These are phyloP conservation scores for Drusus annulatus DNA, from an alignment of 1,140 invertebrate species.

Conservation along the genomic window DNA sequence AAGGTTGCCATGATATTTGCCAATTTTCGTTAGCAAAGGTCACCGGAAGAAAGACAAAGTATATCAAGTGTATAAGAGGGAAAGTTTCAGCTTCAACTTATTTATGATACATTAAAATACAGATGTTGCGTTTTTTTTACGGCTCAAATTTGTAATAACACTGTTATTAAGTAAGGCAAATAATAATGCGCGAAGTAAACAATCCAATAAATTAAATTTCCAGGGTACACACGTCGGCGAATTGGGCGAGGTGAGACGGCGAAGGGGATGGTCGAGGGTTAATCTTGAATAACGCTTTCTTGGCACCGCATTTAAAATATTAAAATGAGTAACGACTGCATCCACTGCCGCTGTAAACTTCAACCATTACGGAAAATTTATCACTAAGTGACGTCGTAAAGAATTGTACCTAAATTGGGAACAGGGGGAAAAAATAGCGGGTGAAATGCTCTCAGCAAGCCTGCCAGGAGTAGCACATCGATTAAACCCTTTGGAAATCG, in stretches of 20 bases:
- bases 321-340: slow-evolving; percentile 47
- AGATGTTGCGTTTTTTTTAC: background rate
- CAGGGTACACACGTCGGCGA: background rate
- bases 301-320: slow-evolving; percentile 48
- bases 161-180: background rate
- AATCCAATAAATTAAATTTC: slow-evolving; percentile 31
- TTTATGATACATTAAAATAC: background rate
- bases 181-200: slow-evolving; percentile 21
- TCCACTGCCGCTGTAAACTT: slow-evolving; percentile 42
- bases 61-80: no score
- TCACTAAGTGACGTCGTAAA: slow-evolving; percentile 32
- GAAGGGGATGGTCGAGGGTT: slow-evolving; percentile 8
- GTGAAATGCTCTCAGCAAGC: background rate
- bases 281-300: slow-evolving; percentile 40
- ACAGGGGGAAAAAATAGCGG: slow-evolving; percentile 21
- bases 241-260: slow-evolving; percentile 1
- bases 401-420: slow-evolving; percentile 34
- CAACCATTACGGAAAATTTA: slow-evolving; percentile 42
- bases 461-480: background rate
- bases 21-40: no score
- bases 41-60: no score
- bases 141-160: background rate
- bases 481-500: background rate
- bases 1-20: no score
- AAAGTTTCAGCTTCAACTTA: no score